These are phyloP conservation scores for Cossypha heuglini DNA, from an alignment of 2,797 vertebrate genomes.

Conservation along the genomic window DNA sequence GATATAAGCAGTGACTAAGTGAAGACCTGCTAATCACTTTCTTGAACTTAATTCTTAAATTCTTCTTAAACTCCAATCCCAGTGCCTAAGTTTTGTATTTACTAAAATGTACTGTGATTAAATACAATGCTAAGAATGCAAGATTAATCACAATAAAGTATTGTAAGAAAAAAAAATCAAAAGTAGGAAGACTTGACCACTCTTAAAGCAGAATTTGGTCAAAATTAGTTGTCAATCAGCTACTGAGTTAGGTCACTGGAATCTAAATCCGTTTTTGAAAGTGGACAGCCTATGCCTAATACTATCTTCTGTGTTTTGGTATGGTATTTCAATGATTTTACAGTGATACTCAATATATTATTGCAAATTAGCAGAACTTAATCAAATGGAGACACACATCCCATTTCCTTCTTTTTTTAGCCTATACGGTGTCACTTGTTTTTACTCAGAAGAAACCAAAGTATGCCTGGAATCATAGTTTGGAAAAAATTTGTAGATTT, in stretches of 20 bases:
- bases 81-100: neutral
- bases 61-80: neutral
- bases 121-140: neutral
- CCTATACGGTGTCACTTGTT: neutral
- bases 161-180: neutral
- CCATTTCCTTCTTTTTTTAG: neutral
- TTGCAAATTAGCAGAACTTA: neutral
- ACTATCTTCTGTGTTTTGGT: neutral
- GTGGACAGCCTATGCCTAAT: neutral
- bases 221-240: neutral
- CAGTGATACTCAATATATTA: neutral
- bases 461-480: constrained; percentile 12
- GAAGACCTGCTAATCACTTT: neutral
- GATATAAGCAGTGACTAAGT: neutral
- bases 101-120: neutral
- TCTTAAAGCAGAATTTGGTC: neutral
- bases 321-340: neutral
- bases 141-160: neutral
- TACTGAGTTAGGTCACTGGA: neutral
- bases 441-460: constrained; percentile 37
- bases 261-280: neutral
- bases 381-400: neutral
- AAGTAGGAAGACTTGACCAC: neutral
- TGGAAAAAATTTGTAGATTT: constrained; percentile 10
- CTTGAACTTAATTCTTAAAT: neutral